phyloP scores from a whole-genome alignment of 2,888 invertebrate species.

The Lepidochitona cinerea region DNA sequence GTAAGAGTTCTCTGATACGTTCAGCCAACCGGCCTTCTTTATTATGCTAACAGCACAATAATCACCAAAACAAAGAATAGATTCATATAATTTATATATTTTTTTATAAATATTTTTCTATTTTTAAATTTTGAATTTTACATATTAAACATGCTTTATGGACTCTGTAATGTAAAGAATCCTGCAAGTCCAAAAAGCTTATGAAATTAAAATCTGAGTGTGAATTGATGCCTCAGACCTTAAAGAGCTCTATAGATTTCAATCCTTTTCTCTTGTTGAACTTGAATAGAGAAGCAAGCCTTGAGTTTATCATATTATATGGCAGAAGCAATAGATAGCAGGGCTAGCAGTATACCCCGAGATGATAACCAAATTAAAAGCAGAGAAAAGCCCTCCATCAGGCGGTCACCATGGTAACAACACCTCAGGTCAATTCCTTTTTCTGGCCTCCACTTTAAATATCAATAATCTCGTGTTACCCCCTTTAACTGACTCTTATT shows the following conservation, averaged over 20 bases:
- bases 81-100: too few species aligned
- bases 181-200: too few species aligned
- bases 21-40: too few species aligned
- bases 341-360: constrained; percentile 2
- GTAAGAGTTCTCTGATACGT: too few species aligned
- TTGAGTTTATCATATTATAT: constrained; percentile 6
- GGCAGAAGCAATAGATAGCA: constrained; percentile 3
- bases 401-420: constrained; percentile 6
- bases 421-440: constrained; percentile 6
- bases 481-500: background rate
- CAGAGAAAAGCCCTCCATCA: constrained; percentile 2
- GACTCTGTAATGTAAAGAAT: too few species aligned
- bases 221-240: too few species aligned
- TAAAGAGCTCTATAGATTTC: background rate
- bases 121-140: too few species aligned
- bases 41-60: too few species aligned
- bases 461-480: constrained; percentile 5
- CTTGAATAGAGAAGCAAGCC: background rate
- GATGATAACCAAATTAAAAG: constrained; percentile 8
- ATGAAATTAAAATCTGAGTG: too few species aligned
- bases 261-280: background rate
- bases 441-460: constrained; percentile 9
- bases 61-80: too few species aligned
- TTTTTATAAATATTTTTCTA: too few species aligned
- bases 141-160: too few species aligned